Base-by-base conservation (phyloP, 2,113 vertebrate genomes). In the Columba janthina region DNA sequence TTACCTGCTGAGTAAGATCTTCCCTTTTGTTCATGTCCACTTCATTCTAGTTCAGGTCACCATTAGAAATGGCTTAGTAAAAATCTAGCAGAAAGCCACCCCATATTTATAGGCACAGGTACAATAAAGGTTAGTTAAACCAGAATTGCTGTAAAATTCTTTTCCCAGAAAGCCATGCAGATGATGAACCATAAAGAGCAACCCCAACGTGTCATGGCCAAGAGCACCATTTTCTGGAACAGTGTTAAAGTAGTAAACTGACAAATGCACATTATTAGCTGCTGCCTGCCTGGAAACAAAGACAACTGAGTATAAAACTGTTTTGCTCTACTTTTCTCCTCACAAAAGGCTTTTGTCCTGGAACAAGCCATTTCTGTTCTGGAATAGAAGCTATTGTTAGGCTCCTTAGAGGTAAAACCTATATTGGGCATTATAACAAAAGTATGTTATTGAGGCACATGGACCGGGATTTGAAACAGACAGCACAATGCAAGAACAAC, bases 31-130 rank as follows among this genome's bases (percentile, higher is more conserved):
- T 97, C 97, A 98, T 98, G 95, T 88, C 92, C 90, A 84, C 89
- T 85, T 88, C 95, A 96, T 94, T 96, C 93, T 97, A 91, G 75
- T 74, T 97, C 87, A 97, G 92, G 96, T 94, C 77, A 91, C 82
- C 89, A 95, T 93, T 73, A 89, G 88, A 90, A 87, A 91, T 42
- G 88, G 62, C 31, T 57, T 53, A 64, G 42, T 78, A 51, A 89
- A 87, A 57, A 34, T 19, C 54, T 46, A 74, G 64, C 36, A 88
- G 96, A 83, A 96, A 71, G 48, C 66, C 42, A 54, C 53, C 71
- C 91, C 10, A 4, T 97, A 98, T 98, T 98, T 98, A 98, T 98
- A 98, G 96, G 54, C 53, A 42, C 11, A 86, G 62, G 26, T 80
- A 91, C 86, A 97, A 97, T 85, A 95, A 94, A 95, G 64, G 79